phyloP scores from a whole-genome alignment of 2,113 vertebrate species.

The Trematocara zebra region DNA sequence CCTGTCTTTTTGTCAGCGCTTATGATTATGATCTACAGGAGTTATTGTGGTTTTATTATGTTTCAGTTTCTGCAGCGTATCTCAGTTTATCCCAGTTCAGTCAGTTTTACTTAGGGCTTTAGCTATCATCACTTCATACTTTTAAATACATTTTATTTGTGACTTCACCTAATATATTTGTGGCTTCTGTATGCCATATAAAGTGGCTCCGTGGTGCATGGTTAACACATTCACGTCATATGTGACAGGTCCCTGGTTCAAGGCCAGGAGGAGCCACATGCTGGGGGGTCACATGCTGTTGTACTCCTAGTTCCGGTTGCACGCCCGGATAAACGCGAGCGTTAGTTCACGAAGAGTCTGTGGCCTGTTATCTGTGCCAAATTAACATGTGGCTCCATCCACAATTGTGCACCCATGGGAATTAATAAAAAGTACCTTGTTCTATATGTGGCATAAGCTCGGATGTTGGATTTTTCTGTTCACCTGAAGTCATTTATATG shows the following conservation, averaged over 20 bases:
- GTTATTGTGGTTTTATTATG: not conserved
- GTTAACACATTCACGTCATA: not conserved
- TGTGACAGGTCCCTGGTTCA: not conserved
- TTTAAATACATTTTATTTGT: not conserved
- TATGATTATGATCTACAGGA: not conserved
- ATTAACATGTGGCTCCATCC: not conserved
- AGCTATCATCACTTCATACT: not conserved
- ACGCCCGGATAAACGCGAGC: not conserved
- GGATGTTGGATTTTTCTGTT: not conserved
- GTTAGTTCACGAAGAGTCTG: fast-evolving
- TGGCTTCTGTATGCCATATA: fast-evolving
- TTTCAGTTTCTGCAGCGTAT: not conserved
- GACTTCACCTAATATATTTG: not conserved
- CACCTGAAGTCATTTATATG: not conserved
- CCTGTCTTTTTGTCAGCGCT: not conserved
- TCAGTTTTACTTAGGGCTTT: not conserved
- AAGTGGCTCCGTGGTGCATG: not conserved
- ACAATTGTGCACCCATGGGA: not conserved
- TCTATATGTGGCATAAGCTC: fast-evolving
- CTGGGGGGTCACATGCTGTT: not conserved
- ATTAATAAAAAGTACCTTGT: not conserved
- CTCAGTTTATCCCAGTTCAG: not conserved
- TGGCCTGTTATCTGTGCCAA: not conserved
- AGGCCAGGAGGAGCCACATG: not conserved
- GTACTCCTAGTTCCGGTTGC: not conserved